These are phyloP conservation scores for Caenorhabditis zanzibari DNA, from an alignment of 2,888 invertebrate genomes.

Conservation along the genomic window DNA sequence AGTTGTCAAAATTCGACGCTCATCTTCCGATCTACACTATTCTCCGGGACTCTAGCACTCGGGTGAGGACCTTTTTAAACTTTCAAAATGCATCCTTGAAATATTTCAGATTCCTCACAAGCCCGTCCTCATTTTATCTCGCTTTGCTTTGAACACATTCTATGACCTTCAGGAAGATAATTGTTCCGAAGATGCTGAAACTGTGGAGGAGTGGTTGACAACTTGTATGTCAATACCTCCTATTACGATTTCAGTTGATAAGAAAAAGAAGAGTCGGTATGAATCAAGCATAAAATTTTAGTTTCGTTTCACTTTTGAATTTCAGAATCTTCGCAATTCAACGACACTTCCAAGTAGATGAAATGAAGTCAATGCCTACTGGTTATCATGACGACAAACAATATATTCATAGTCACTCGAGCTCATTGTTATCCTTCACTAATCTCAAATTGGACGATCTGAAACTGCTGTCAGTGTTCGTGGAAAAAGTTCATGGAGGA, in stretches of 20 bases:
- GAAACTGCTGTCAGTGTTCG: constrained; percentile 46
- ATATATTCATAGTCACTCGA: constrained; percentile 47
- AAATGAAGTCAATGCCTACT: constrained; percentile 26
- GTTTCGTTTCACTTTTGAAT: background rate
- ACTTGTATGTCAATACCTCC: constrained; percentile 41
- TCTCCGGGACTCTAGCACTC: constrained; percentile 29
- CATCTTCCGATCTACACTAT: constrained; percentile 47
- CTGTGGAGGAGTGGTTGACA: constrained; percentile 52
- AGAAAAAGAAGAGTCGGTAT: constrained; percentile 44
- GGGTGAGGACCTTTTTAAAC: background rate
- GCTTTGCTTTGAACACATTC: constrained; percentile 50
- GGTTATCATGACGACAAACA: constrained; percentile 50
- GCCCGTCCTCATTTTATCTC: constrained; percentile 48
- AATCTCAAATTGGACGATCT: constrained; percentile 38
- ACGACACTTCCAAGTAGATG: constrained; percentile 51
- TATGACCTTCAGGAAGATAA: constrained; percentile 39
- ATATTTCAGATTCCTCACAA: constrained; percentile 47
- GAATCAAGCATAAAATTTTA: background rate
- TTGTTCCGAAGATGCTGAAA: constrained; percentile 21
- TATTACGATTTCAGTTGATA: constrained; percentile 38
- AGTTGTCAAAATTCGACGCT: constrained; percentile 46
- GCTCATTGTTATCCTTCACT: constrained; percentile 37
- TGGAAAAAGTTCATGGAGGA: constrained; percentile 43
- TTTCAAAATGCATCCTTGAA: background rate
- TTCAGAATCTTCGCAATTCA: constrained; percentile 48